Evolutionary conservation across 2,888 invertebrate species (phyloP).

Genomic region (Diploptera punctata): DNA sequence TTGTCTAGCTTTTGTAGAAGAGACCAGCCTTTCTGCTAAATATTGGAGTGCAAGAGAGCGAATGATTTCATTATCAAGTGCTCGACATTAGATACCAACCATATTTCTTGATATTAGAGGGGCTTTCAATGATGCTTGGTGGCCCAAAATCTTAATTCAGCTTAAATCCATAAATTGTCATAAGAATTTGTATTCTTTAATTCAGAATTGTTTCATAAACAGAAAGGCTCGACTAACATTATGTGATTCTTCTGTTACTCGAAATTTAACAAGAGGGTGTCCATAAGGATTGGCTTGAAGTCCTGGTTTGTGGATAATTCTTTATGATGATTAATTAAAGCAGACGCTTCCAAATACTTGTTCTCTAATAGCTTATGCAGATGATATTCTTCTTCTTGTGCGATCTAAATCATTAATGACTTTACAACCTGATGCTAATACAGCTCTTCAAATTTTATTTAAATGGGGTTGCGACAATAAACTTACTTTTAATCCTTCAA

Average conservation of each 20-base stretch:
- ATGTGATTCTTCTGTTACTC: background rate
- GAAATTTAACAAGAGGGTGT: background rate
- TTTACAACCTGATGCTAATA: background rate
- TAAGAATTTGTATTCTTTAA: background rate
- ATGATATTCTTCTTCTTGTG: background rate
- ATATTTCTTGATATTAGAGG: no score
- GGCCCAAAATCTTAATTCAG: no score
- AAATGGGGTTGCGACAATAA: background rate
- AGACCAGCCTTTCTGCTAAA: no score
- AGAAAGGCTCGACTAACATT: background rate
- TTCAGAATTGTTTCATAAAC: background rate
- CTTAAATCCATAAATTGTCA: no score
- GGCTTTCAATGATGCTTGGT: no score
- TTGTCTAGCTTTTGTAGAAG: no score
- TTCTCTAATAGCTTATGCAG: background rate
- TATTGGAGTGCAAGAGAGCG: no score
- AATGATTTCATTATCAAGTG: no score
- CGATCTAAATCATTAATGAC: background rate
- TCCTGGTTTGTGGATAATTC: background rate
- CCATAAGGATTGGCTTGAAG: background rate
- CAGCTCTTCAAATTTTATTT: background rate
- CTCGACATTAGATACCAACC: no score
- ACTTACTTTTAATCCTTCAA: background rate
- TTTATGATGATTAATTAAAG: background rate
- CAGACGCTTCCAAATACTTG: background rate